Evolutionary conservation across 2,113 vertebrate genomes (phyloP).

Genomic region (Tretioscincus oriximinensis): DNA sequence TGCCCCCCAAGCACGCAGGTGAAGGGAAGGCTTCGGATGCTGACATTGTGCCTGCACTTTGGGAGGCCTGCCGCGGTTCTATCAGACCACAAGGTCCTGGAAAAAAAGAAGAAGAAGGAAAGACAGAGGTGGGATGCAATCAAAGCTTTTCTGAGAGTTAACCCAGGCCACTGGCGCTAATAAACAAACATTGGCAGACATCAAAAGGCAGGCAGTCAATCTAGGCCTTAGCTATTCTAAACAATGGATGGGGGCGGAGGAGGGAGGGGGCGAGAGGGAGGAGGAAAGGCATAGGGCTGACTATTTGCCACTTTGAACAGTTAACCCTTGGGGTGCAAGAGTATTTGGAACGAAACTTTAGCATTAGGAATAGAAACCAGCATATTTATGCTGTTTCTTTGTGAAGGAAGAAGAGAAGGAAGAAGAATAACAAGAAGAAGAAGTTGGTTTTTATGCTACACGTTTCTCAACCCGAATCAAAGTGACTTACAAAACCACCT

Average conservation of each 20-base stretch:
- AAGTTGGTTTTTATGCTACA: no score
- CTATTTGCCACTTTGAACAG: slow-evolving; percentile 42
- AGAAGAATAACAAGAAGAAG: no score
- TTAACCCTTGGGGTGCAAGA: slow-evolving; percentile 58
- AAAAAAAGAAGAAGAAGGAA: slow-evolving; percentile 63
- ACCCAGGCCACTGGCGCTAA: slow-evolving; percentile 72
- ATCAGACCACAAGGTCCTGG: slow-evolving; percentile 66
- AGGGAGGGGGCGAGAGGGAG: background rate
- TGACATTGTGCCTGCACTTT: slow-evolving; percentile 58
- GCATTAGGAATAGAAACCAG: background rate
- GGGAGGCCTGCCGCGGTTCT: slow-evolving; percentile 61
- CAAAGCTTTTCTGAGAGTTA: slow-evolving; percentile 65
- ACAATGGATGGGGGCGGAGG: slow-evolving; percentile 63
- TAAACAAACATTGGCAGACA: slow-evolving; percentile 76
- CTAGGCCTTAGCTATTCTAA: slow-evolving; percentile 67
- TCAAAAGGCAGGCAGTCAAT: slow-evolving; percentile 75
- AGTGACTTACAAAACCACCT: no score
- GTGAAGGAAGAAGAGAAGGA: no score
- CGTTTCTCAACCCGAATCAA: no score
- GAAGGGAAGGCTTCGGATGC: slow-evolving; percentile 65
- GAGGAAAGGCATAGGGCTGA: slow-evolving; percentile 41
- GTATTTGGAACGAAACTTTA: no score
- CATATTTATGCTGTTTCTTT: no score
- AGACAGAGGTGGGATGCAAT: slow-evolving; percentile 65
- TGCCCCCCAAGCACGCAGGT: slow-evolving; percentile 61